Conservation (phyloP, 2,797 vertebrate species). For the Dallia pectoralis region DNA sequence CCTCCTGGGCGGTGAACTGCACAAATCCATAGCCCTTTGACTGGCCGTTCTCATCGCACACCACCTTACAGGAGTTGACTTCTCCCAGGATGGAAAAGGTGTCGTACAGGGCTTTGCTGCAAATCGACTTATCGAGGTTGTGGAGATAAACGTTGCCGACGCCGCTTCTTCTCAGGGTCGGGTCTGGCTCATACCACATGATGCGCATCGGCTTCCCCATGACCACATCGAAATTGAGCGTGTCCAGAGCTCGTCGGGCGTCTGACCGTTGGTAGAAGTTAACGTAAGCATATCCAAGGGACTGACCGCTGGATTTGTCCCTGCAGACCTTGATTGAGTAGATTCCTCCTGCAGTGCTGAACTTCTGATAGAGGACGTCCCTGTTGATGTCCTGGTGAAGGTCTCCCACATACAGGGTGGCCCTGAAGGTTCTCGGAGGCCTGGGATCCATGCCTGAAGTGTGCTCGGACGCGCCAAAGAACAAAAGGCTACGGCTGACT, state of each 20-base stretch:
- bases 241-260: conserved; percentile 95
- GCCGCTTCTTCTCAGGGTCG: conserved; percentile 94
- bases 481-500: no score
- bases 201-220: conserved; percentile 98
- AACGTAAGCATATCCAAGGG: conserved; percentile 88
- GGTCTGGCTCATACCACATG: conserved; percentile 99
- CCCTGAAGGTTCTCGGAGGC: conserved; percentile 93
- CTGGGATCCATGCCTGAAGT: conserved; percentile 85
- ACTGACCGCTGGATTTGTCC: conserved; percentile 90
- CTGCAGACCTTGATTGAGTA: conserved; percentile 88
- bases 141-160: conserved; percentile 99
- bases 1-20: conserved; percentile 99
- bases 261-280: conserved; percentile 89
- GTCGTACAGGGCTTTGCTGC: conserved; percentile 98
- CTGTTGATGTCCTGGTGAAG: conserved; percentile 90
- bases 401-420: conserved; percentile 90
- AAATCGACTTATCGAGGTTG: conserved; percentile 98
- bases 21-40: conserved; percentile 99
- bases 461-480: no score
- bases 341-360: conserved; percentile 88
- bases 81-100: conserved; percentile 99
- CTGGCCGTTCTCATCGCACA: conserved; percentile 97
- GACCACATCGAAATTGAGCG: conserved; percentile 99
- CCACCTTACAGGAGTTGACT: conserved; percentile 98
- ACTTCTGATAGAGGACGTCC: conserved; percentile 92